Evolutionary conservation across 2,113 vertebrate genomes (phyloP), one percentile per base, ranked within the genome.

Genomic region (Rhodinocichla rosea): DNA sequence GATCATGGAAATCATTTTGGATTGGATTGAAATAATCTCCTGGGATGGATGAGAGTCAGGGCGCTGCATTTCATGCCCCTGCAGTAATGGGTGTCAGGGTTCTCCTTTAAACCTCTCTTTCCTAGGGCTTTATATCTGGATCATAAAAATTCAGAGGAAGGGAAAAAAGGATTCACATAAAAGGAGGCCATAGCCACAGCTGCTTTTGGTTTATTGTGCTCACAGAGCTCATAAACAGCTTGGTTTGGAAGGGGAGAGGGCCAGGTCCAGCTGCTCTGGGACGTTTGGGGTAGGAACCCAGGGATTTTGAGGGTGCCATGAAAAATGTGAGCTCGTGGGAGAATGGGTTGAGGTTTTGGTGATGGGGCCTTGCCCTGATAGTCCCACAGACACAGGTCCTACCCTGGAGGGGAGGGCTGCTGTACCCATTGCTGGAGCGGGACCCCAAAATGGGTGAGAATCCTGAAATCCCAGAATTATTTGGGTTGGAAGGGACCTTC

Each of bases 151-250:
- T 64, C 49, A 57, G 63, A 44, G 59, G n/a, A 62, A 8, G 11
- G 53, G 37, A 57, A 35, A 49, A 53, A 69, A 24, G 12, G 28
- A 74, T 70, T 64, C 45, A 3, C 20, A 23, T 67, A 21, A 87
- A 91, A 92, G 37, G 76, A 69, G 50, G 55, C 9, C 4, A 8
- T 35, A 76, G 89, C 59, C 83, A 32, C 89, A 90, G 94, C 83
- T 95, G 89, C 87, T 91, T 89, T 83, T 62, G 91, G 83, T 89
- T 94, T 86, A 4, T 69, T 42, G 55, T 56, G 83, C 76, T 91
- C 76, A 2, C 2, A 60, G 11, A 94, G 82, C 94, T 76, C 92
- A 60, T 88, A 79, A 95, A 90, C 86, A 92, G 40, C 76, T 80
- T 5, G 39, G 32, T 47, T 79, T 68, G 86, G 44, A 60, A 64